Conservation (phyloP, 2,113 vertebrate species). For the Enhydra lutris region DNA sequence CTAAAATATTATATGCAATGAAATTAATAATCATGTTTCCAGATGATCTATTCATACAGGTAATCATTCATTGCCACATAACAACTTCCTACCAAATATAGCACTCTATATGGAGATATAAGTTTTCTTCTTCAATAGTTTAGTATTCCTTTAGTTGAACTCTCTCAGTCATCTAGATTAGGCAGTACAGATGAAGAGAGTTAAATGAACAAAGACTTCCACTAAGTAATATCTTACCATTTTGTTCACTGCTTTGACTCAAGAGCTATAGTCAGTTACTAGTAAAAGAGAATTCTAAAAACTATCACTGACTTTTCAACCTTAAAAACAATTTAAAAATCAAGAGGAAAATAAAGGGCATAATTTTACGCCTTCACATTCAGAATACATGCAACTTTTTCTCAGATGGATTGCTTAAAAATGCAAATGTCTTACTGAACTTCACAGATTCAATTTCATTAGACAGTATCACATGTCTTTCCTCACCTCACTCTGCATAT, state of each 20-base stretch:
- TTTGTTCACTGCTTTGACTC: not conserved
- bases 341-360: not conserved
- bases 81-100: not conserved
- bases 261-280: not conserved
- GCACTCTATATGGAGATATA: not conserved
- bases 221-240: not conserved
- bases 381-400: not conserved
- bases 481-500: not conserved
- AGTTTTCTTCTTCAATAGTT: not conserved
- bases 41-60: not conserved
- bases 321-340: not conserved
- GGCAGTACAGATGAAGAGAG: not conserved
- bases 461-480: not conserved
- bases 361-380: not conserved
- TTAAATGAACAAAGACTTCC: not conserved
- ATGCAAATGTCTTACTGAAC: not conserved
- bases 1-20: not conserved
- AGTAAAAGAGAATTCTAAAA: slow-evolving; percentile 26
- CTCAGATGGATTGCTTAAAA: not conserved
- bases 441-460: not conserved
- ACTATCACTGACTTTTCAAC: not conserved
- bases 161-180: not conserved
- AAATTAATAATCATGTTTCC: not conserved
- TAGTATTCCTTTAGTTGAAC: not conserved
- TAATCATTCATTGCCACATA: not conserved